A percentile compares a stretch with the other conserved stretches of the same genome.
These are phyloP conservation scores for Coreius guichenoti DNA, from an alignment of 2,797 vertebrate species.

Conservation along the genomic window DNA sequence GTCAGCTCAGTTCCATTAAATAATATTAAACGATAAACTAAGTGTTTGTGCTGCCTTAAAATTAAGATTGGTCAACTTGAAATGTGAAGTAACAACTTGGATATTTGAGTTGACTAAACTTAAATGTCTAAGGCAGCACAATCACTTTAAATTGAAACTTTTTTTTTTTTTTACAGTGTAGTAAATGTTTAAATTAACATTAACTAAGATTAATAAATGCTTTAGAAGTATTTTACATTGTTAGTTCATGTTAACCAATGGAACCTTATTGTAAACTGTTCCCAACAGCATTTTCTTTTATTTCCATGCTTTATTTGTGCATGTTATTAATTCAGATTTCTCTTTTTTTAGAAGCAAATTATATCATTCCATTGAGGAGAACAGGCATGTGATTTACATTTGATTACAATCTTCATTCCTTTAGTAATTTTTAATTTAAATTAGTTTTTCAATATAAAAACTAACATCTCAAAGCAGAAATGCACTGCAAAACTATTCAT, in stretches of 20 bases:
- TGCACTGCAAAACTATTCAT: not conserved
- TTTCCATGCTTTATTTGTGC: not conserved
- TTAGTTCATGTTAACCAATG: not conserved
- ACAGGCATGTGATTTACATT: not conserved
- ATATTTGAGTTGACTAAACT: no score
- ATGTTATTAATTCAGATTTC: not conserved
- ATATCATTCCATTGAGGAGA: not conserved
- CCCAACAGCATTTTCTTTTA: not conserved
- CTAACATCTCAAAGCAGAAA: not conserved
- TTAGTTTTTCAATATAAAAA: not conserved
- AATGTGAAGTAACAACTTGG: no score
- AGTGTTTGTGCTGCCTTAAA: no score
- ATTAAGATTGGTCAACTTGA: no score
- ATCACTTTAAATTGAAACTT: no score
- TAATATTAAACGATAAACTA: not conserved
- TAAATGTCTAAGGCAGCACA: no score
- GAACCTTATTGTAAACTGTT: not conserved
- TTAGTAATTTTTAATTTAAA: not conserved
- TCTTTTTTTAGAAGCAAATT: not conserved
- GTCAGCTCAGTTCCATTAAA: not conserved
- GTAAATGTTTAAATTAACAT: not conserved
- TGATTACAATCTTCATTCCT: not conserved
- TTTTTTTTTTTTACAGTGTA: no score
- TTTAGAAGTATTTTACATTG: not conserved
- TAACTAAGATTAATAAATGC: constrained; percentile 15